Evolutionary conservation across 2,797 vertebrate genomes (phyloP).

Genomic region (Mus minutoides): DNA sequence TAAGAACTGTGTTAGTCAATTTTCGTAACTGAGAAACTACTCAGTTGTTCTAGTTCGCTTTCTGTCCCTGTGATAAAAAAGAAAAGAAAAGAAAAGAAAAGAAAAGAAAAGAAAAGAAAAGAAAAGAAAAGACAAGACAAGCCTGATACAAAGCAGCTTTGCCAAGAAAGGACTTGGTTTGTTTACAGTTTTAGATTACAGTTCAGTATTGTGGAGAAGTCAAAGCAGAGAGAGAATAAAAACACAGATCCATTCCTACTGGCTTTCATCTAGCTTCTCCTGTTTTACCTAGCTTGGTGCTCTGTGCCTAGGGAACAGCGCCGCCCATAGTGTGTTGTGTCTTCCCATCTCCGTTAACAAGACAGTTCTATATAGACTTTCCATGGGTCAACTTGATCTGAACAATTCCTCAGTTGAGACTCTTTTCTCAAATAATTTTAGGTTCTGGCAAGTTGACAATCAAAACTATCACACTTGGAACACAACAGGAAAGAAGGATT

Average conservation of each 20-base stretch:
- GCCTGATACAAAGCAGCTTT: not conserved
- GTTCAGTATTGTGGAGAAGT: not conserved
- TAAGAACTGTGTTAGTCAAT: not conserved
- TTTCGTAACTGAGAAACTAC: not conserved
- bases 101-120: no score
- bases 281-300: not conserved
- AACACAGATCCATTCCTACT: not conserved
- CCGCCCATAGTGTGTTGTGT: not conserved
- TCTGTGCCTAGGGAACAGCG: not conserved
- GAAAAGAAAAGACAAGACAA: no score
- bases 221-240: not conserved
- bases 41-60: not conserved
- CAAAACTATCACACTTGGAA: not conserved
- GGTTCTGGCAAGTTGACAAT: not conserved
- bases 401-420: not conserved
- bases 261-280: not conserved
- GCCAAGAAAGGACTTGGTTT: not conserved
- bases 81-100: no score
- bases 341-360: not conserved
- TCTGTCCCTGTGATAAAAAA: not conserved
- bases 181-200: not conserved
- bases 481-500: not conserved
- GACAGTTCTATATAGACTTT: not conserved
- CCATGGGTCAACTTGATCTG: not conserved
- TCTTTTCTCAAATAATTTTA: not conserved